Evolutionary conservation across 2,888 invertebrate genomes (phyloP).

Genomic region (Morpho deidamia): DNA sequence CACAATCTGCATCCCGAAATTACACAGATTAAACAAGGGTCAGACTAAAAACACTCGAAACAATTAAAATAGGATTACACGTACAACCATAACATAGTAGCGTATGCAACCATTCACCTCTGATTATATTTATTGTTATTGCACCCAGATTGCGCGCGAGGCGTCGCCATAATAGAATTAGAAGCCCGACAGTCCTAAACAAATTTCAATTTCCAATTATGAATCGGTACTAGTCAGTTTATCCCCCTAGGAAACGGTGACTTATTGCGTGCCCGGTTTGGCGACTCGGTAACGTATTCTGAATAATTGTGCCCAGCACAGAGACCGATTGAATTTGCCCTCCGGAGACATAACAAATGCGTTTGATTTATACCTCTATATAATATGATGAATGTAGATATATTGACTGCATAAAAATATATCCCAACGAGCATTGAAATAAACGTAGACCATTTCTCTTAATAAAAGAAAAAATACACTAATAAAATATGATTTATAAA

Average conservation of each 20-base stretch:
- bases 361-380: slow-evolving; percentile 32
- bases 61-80: slow-evolving; percentile 19
- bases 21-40: slow-evolving; percentile 8
- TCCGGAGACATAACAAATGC: slow-evolving; percentile 47
- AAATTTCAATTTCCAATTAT: slow-evolving; percentile 78
- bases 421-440: background rate
- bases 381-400: slow-evolving; percentile 11
- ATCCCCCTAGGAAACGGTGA: slow-evolving; percentile 61
- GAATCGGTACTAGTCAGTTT: slow-evolving; percentile 43
- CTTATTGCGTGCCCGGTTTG: slow-evolving; percentile 57
- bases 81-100: slow-evolving; percentile 9
- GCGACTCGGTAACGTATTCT: slow-evolving; percentile 65
- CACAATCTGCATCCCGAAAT: slow-evolving; percentile 1
- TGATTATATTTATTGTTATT: slow-evolving; percentile 66
- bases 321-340: slow-evolving; percentile 49
- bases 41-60: slow-evolving; percentile 7
- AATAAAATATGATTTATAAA: no score
- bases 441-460: background rate
- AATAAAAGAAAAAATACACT: background rate
- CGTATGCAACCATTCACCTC: slow-evolving; percentile 40
- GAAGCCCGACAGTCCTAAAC: slow-evolving; percentile 65
- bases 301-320: slow-evolving; percentile 58
- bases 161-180: slow-evolving; percentile 67
- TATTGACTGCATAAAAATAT: slow-evolving; percentile 4
- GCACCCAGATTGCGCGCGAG: slow-evolving; percentile 54